Conservation (phyloP, 1,140 invertebrate species). For the Fopius arisanus region DNA sequence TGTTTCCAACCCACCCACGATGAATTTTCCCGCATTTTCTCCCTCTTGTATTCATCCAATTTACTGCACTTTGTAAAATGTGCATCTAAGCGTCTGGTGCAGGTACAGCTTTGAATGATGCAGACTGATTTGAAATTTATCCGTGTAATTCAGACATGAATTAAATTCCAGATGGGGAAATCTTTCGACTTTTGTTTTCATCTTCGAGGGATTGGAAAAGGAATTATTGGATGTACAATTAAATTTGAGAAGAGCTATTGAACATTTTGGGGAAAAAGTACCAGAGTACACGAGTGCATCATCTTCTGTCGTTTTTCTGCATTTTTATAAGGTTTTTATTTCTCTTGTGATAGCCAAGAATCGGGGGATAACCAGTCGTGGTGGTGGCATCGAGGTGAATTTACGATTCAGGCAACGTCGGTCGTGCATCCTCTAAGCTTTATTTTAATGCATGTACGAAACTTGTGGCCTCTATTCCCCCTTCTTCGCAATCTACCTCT, state of each 20-base stretch:
- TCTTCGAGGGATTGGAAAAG: too few species aligned
- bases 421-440: conserved; percentile 53
- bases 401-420: conserved; percentile 51
- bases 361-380: conserved; percentile 44
- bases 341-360: neutral
- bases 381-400: conserved; percentile 51
- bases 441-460: conserved; percentile 54
- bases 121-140: neutral
- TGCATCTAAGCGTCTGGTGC: neutral
- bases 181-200: too few species aligned
- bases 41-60: neutral
- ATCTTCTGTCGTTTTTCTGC: neutral
- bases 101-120: neutral
- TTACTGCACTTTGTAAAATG: neutral
- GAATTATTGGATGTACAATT: neutral
- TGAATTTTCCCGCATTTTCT: neutral
- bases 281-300: neutral
- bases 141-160: too few species aligned
- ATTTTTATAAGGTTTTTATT: conserved; percentile 13
- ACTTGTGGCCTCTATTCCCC: conserved; percentile 9
- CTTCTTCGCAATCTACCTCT: neutral
- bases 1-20: neutral
- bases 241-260: neutral
- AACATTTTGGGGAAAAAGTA: neutral
- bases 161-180: too few species aligned